These are phyloP conservation scores for Gallinago solitaria DNA, from an alignment of 2,797 vertebrate genomes.

Conservation along the genomic window DNA sequence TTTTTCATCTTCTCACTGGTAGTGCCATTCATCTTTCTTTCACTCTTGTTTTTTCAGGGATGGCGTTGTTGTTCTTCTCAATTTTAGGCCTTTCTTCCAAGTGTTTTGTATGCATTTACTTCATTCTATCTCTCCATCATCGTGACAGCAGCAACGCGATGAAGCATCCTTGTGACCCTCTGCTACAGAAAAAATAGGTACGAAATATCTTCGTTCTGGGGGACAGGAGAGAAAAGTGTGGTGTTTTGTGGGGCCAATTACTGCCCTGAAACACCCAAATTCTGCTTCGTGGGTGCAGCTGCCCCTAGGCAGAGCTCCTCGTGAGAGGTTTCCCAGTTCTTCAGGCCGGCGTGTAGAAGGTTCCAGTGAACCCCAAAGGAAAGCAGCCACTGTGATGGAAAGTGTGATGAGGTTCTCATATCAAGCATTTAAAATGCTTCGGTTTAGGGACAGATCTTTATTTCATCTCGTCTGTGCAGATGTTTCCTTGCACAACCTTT, in stretches of 20 bases:
- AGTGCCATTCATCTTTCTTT: neutral
- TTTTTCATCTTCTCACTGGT: neutral
- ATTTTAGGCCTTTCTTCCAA: neutral
- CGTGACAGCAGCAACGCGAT: neutral
- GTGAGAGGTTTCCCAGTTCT: neutral
- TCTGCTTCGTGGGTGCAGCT: neutral
- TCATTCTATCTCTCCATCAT: neutral
- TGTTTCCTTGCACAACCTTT: neutral
- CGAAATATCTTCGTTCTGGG: neutral
- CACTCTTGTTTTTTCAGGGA: neutral
- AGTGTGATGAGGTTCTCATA: neutral
- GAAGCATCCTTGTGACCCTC: neutral
- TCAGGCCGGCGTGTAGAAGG: neutral
- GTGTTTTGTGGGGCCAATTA: neutral
- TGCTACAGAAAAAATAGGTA: neutral
- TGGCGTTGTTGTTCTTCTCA: neutral
- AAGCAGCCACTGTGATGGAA: neutral
- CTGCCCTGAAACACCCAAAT: neutral
- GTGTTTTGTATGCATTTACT: neutral
- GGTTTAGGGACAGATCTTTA: neutral
- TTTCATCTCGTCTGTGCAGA: neutral
- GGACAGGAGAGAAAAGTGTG: neutral
- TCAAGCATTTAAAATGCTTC: neutral
- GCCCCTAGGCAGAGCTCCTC: accelerated
- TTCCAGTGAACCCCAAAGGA: neutral